A percentile compares a stretch with the other conserved stretches of the same genome.
phyloP scores from a whole-genome alignment of 2,113 vertebrate genomes.

The Pipa parva region DNA sequence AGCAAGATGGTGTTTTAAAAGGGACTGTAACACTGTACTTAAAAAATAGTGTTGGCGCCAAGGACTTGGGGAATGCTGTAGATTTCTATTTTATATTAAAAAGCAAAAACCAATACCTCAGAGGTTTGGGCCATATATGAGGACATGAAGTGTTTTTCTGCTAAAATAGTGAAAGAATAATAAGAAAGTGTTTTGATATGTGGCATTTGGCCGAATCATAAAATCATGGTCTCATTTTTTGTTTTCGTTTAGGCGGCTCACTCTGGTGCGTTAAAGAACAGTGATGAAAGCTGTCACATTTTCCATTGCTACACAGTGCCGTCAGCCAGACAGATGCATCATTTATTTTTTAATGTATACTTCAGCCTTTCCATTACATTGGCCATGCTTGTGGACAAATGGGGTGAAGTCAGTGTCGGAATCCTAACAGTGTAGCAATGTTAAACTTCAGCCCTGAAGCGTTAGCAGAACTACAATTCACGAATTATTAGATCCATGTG shows the following conservation, averaged over 20 bases:
- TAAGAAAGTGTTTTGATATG: not conserved
- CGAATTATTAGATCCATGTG: too few species aligned
- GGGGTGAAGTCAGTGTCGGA: slow-evolving; percentile 3
- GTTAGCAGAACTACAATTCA: too few species aligned
- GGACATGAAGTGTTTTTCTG: too few species aligned
- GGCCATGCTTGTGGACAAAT: not conserved
- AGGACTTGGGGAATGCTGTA: too few species aligned
- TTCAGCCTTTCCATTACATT: slow-evolving; percentile 36
- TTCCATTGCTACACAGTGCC: slow-evolving; percentile 22
- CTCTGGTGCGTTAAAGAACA: not conserved
- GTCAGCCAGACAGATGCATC: slow-evolving; percentile 20
- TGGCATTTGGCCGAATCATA: not conserved
- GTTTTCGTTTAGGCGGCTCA: not conserved
- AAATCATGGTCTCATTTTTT: not conserved
- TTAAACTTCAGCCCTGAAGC: too few species aligned
- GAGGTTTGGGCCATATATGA: too few species aligned
- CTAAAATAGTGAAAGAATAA: not conserved
- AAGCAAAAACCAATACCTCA: too few species aligned
- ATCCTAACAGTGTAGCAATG: not conserved
- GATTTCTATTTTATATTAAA: too few species aligned
- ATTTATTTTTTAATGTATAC: slow-evolving; percentile 28
- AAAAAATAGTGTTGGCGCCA: too few species aligned
- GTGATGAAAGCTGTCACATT: slow-evolving; percentile 27
- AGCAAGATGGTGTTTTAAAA: too few species aligned
- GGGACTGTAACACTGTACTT: too few species aligned